These are phyloP conservation scores for Strigamia maritima DNA, from an alignment of 2,888 invertebrate genomes.

Conservation along the genomic window DNA sequence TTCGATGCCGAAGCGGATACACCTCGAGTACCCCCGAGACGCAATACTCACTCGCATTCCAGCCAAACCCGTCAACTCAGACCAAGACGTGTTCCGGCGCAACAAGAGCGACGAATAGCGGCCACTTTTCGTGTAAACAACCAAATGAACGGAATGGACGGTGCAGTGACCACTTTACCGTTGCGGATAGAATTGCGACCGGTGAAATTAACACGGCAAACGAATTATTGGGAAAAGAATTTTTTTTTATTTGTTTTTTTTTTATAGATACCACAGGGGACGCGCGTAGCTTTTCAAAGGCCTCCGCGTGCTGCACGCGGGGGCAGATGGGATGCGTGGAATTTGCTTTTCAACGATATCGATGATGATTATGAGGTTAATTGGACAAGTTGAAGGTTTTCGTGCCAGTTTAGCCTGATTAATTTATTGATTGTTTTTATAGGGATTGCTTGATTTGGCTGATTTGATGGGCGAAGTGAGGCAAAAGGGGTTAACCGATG, in stretches of 20 bases:
- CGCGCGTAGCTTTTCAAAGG: background rate
- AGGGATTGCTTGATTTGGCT: constrained; percentile 42
- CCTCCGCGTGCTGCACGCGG: background rate
- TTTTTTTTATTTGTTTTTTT: background rate
- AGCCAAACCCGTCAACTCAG: background rate
- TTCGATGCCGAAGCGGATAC: background rate
- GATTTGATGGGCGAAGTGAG: constrained; percentile 42
- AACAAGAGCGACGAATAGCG: background rate
- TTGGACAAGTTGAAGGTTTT: background rate
- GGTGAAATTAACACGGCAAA: background rate
- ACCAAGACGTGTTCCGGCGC: background rate
- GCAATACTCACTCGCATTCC: background rate
- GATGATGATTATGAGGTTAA: background rate
- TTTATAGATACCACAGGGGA: background rate
- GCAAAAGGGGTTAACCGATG: constrained; percentile 41
- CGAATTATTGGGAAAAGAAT: too few species aligned
- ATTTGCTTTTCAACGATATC: background rate
- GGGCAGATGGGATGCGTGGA: background rate
- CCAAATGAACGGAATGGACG: background rate
- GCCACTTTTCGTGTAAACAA: background rate
- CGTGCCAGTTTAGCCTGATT: background rate
- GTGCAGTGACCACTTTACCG: background rate
- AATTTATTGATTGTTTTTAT: constrained; percentile 20
- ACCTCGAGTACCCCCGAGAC: background rate
- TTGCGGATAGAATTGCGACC: background rate